phyloP scores from a whole-genome alignment of 1,140 invertebrate species.

The Cotesia glomerata region DNA sequence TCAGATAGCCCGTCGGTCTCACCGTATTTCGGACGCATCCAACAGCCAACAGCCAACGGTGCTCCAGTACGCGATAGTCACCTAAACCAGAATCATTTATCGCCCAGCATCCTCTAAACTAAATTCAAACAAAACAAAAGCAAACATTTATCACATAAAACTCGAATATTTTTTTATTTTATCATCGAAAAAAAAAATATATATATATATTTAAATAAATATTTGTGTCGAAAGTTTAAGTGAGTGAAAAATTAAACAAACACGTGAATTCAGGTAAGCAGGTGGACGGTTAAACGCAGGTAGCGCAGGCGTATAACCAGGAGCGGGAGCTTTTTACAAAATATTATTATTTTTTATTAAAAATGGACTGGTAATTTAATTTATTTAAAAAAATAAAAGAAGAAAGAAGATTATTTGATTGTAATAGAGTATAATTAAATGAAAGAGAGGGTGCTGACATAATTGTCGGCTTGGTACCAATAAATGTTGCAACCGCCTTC shows the following conservation, averaged over 20 bases:
- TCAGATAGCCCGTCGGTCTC: conserved; percentile 46
- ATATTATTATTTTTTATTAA: background rate
- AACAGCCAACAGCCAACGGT: conserved; percentile 7
- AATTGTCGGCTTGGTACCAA: conserved; percentile 29
- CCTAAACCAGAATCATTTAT: conserved; percentile 49
- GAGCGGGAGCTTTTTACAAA: conserved; percentile 10
- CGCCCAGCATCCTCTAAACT: conserved; percentile 37
- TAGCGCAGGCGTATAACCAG: conserved; percentile 3
- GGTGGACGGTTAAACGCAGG: background rate
- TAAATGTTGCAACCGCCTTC: conserved; percentile 55
- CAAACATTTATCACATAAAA: no score
- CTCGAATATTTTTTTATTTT: conserved; percentile 12
- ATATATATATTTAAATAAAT: no score
- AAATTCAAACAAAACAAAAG: no score
- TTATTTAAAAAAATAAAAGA: background rate
- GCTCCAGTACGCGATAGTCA: conserved; percentile 49
- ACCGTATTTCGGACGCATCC: conserved; percentile 44
- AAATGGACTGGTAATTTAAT: background rate
- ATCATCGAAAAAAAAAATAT: background rate
- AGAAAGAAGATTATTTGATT: background rate
- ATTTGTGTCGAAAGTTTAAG: background rate
- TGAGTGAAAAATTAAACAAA: background rate
- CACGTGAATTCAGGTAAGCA: background rate
- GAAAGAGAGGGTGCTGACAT: conserved; percentile 30
- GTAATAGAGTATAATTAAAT: conserved; percentile 23